These are phyloP conservation scores for Troides oblongomaculatus DNA, from an alignment of 2,888 invertebrate species.

Conservation along the genomic window DNA sequence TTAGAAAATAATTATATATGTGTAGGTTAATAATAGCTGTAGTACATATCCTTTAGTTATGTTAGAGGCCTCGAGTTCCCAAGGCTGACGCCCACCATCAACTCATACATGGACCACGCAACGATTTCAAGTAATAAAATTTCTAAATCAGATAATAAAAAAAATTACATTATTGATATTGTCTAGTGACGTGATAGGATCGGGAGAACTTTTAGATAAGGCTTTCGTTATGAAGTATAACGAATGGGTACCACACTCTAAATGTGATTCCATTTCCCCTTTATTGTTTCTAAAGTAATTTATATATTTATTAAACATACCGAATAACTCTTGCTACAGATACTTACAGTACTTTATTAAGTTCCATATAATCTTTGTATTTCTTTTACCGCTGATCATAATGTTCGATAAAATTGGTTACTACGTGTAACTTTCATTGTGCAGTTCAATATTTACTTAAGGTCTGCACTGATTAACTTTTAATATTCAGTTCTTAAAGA, in stretches of 20 bases:
- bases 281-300: conserved; percentile 19
- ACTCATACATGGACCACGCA: conserved; percentile 37
- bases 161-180: conserved; percentile 60
- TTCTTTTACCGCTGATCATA: conserved; percentile 15
- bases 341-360: conserved; percentile 5
- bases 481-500: too few species aligned
- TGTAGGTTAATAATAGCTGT: conserved; percentile 39
- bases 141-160: conserved; percentile 61
- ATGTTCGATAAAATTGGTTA: conserved; percentile 15
- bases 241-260: conserved; percentile 11
- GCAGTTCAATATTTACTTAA: too few species aligned
- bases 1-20: background rate
- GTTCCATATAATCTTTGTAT: conserved; percentile 12
- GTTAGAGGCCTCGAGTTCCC: conserved; percentile 33
- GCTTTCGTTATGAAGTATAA: conserved; percentile 31
- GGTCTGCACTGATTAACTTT: too few species aligned
- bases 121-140: conserved; percentile 56
- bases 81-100: conserved; percentile 53
- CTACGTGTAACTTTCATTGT: background rate
- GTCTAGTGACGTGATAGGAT: conserved; percentile 43
- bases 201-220: conserved; percentile 36
- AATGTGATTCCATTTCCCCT: background rate
- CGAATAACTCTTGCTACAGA: conserved; percentile 1
- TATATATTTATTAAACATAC: conserved; percentile 20
- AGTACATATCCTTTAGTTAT: conserved; percentile 38